These are phyloP conservation scores for Upupa epops DNA, from an alignment of 2,113 vertebrate species.

Conservation along the genomic window DNA sequence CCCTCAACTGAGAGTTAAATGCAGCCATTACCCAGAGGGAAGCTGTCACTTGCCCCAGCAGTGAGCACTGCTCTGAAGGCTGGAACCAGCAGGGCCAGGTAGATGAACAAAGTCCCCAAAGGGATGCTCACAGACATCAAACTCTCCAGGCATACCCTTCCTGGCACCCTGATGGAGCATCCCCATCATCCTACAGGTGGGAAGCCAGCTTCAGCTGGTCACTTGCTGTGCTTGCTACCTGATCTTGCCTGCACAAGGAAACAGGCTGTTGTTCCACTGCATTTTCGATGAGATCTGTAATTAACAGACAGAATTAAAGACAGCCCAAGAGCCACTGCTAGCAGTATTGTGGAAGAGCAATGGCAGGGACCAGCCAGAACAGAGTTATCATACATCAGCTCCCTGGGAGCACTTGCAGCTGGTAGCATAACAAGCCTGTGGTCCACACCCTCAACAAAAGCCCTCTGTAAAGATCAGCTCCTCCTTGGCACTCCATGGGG, in stretches of 20 bases:
- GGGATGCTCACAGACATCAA: not conserved
- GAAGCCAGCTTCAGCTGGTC: not conserved
- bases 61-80: not conserved
- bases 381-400: not conserved
- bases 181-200: not conserved
- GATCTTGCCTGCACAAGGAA: not conserved
- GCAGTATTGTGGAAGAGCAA: not conserved
- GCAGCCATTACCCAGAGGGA: fast-evolving
- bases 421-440: not conserved
- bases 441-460: not conserved
- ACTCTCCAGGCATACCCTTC: not conserved
- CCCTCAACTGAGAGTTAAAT: fast-evolving
- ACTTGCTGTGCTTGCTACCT: fast-evolving
- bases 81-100: not conserved
- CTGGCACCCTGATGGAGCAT: not conserved
- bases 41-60: not conserved
- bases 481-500: not conserved
- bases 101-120: not conserved
- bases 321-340: not conserved
- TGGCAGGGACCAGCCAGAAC: not conserved
- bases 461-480: not conserved
- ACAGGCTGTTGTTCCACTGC: not conserved
- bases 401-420: not conserved
- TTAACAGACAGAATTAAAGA: not conserved
- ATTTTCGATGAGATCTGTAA: not conserved